These are phyloP conservation scores for Ectropis crepuscularia DNA, from an alignment of 2,888 invertebrate genomes.

Conservation along the genomic window DNA sequence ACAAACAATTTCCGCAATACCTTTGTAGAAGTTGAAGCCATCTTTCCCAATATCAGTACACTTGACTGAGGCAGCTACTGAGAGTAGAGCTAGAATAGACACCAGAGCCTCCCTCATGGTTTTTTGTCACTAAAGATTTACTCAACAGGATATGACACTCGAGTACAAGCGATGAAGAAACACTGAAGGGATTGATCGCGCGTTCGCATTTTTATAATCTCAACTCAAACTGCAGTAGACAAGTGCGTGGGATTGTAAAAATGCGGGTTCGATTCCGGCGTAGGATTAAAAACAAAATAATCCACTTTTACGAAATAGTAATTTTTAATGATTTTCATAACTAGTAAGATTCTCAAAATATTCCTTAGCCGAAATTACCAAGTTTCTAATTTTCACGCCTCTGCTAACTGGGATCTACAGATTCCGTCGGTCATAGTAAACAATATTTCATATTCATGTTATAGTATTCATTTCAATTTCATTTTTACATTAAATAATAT, in stretches of 20 bases:
- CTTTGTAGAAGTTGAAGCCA: slow-evolving; percentile 80
- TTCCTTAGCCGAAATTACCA: too few relatives aligned
- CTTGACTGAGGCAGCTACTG: slow-evolving; percentile 52
- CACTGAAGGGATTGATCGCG: slow-evolving; percentile 41
- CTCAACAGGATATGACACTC: slow-evolving; percentile 45
- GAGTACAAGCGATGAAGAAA: slow-evolving; percentile 26
- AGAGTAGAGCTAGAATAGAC: slow-evolving; percentile 65
- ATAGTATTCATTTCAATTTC: too few relatives aligned
- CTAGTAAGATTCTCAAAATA: too few relatives aligned
- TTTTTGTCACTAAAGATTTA: slow-evolving; percentile 54
- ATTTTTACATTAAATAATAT: too few relatives aligned
- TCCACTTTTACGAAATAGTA: too few relatives aligned
- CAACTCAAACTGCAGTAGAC: slow-evolving; percentile 22
- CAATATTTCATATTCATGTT: too few relatives aligned
- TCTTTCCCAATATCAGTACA: slow-evolving; percentile 68
- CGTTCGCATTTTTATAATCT: slow-evolving; percentile 65
- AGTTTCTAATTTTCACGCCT: too few relatives aligned
- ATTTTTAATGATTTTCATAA: too few relatives aligned
- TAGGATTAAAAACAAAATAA: background rate
- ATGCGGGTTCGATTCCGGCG: slow-evolving; percentile 43
- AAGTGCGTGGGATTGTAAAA: slow-evolving; percentile 27
- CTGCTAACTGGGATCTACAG: too few relatives aligned
- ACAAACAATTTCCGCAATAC: slow-evolving; percentile 45
- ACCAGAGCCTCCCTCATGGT: slow-evolving; percentile 73
- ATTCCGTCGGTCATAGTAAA: too few relatives aligned